Conservation (phyloP, 1,140 invertebrate species). For the Chlorops oryzae region DNA sequence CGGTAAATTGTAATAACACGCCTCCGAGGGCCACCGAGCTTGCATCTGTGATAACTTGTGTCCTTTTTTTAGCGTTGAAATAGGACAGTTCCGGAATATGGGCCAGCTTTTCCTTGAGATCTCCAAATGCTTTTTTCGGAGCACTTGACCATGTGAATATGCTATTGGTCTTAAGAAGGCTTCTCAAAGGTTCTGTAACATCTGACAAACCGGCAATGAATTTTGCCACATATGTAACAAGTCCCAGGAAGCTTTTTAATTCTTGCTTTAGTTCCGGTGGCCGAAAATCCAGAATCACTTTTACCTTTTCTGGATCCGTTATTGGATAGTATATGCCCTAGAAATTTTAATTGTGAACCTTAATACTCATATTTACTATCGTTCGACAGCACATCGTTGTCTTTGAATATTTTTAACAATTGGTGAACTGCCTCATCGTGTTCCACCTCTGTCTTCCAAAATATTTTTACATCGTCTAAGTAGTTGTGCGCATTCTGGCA, state of each 20-base stretch:
- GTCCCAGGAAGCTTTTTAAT: conserved; percentile 40
- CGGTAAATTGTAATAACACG: conserved; percentile 24
- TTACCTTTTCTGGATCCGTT: conserved; percentile 32
- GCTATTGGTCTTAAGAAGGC: conserved; percentile 27
- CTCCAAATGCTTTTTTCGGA: conserved; percentile 21
- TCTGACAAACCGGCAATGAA: conserved; percentile 36
- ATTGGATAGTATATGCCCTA: conserved; percentile 44
- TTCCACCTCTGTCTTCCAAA: conserved; percentile 19
- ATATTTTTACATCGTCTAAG: conserved; percentile 17
- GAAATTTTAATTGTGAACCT: conserved; percentile 32
- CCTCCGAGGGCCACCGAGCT: conserved; percentile 33
- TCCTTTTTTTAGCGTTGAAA: conserved; percentile 4
- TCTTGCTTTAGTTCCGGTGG: conserved; percentile 31
- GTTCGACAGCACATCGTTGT: conserved; percentile 8
- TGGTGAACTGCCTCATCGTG: conserved; percentile 18
- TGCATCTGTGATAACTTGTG: conserved; percentile 35
- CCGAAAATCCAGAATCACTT: conserved; percentile 34
- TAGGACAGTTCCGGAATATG: conserved; percentile 20
- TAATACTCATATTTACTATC: conserved; percentile 31
- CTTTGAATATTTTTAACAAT: conserved; percentile 20
- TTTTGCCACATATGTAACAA: conserved; percentile 45
- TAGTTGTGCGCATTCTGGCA: conserved; percentile 12
- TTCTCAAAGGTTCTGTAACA: conserved; percentile 22
- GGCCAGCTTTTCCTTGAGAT: conserved; percentile 25
- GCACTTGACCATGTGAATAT: conserved; percentile 21